phyloP scores from a whole-genome alignment of 2,113 vertebrate species.

The Hiodon alosoides region DNA sequence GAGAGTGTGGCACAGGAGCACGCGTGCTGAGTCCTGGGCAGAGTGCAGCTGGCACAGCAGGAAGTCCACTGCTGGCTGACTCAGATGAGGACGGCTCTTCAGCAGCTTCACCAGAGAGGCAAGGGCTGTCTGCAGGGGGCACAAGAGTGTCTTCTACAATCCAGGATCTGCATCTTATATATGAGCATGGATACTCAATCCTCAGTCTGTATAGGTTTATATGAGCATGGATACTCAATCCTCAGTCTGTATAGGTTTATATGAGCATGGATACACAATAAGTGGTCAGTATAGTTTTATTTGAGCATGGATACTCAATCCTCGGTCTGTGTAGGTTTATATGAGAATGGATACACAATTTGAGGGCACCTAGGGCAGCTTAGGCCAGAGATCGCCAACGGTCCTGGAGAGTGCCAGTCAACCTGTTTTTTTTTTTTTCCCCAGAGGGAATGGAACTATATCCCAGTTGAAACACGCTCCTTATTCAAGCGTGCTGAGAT shows the following conservation, averaged over 20 bases:
- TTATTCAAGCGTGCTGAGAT: no score
- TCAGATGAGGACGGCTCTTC: constrained; percentile 81
- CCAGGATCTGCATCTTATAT: neutral
- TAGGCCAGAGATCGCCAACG: neutral
- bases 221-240: neutral
- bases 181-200: neutral
- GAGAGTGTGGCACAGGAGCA: constrained; percentile 87
- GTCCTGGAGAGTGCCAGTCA: no score
- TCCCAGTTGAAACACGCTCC: no score
- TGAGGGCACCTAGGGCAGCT: neutral
- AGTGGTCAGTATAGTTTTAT: no score
- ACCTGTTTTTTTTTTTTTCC: no score
- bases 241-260: neutral
- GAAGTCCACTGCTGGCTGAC: constrained; percentile 84
- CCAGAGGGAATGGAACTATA: no score
- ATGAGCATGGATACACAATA: no score
- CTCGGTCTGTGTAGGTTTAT: neutral
- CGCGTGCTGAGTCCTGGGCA: constrained; percentile 75
- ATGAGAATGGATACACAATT: neutral
- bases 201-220: neutral
- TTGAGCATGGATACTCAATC: no score
- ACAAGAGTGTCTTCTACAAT: neutral
- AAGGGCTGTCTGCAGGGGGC: constrained; percentile 70
- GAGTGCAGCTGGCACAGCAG: constrained; percentile 82
- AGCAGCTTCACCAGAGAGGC: constrained; percentile 88